Base-by-base conservation (phyloP, 2,797 vertebrate species). In the Gallinago solitaria region DNA sequence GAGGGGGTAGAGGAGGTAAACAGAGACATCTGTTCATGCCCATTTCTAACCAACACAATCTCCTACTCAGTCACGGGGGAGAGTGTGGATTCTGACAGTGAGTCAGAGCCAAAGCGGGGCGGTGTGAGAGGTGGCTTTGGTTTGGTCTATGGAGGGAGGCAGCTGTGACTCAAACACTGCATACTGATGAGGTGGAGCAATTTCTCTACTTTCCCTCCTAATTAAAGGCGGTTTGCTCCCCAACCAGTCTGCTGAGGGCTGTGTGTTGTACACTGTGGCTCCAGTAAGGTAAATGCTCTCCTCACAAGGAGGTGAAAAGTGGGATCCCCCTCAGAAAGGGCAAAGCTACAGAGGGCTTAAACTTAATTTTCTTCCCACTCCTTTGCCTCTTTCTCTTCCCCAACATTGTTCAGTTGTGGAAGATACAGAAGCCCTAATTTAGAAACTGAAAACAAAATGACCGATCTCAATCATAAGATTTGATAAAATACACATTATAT, bases 1-100 rank as follows among this genome's bases (percentile, higher is more conserved):
- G 48, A 16, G 84, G 73, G 68, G 91, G 93, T 43, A 93, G 94
- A 33, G 57, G 57, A 95, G 60, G 92, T 70, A 94, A 93, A 88
- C 35, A 91, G 82, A 95, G 88, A 85, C 95, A 96, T 96, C 94
- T 97, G 97, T 33, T 93, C 54, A 11, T 59, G 83, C 76, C 95
- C 93, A 79, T 93, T 90, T 87, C 89, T 68, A 76, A 90, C 59
- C 54, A 85, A 85, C 91, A 95, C 89, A 47, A 13, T n/a, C 95
- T 95, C 95, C 95, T 43, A 73, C 92, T 95, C 92, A 88, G 83
- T 70, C 81, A 92, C 9, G 54, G 90, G 88, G 92, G 47, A 82
- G 82, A 51, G 68, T 11, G 80, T 48, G 70, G 91, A 59, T 93
- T 70, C 76, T 87, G 87, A 85, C 18, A 60, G 68, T 97, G 96